Percentiles rank a stretch among this genome's conserved stretches.
Conservation (phyloP, 2,797 vertebrate genomes). For the Spheniscus humboldti region DNA sequence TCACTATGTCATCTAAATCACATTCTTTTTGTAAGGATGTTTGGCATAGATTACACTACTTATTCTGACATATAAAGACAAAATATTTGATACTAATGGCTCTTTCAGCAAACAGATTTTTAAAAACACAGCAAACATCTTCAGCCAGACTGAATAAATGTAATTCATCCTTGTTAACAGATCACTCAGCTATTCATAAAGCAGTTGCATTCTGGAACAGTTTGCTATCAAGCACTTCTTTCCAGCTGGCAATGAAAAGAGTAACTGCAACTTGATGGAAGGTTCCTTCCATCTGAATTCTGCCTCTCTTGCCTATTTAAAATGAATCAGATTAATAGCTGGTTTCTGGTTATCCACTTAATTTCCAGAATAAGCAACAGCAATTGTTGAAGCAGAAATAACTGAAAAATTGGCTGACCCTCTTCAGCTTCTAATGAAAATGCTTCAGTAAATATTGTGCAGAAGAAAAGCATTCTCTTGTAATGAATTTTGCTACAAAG, state of each 20-base stretch:
- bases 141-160: neutral
- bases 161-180: neutral
- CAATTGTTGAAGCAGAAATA: neutral
- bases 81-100: neutral
- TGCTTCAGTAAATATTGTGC: neutral
- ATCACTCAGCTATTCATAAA: neutral
- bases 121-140: neutral
- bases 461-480: neutral
- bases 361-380: neutral
- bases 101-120: neutral
- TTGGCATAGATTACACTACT: neutral
- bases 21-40: neutral
- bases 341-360: neutral
- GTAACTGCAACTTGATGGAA: neutral
- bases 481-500: neutral
- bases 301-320: neutral
- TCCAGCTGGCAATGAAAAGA: neutral
- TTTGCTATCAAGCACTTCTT: neutral
- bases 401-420: neutral
- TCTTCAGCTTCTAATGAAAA: neutral
- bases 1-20: neutral
- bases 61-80: neutral
- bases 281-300: neutral
- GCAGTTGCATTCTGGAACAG: neutral
- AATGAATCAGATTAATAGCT: slow-evolving; percentile 22